Evolutionary conservation across 2,888 invertebrate species (phyloP), one percentile per base, ranked within the genome.

Genomic region (Lypha dubia): DNA sequence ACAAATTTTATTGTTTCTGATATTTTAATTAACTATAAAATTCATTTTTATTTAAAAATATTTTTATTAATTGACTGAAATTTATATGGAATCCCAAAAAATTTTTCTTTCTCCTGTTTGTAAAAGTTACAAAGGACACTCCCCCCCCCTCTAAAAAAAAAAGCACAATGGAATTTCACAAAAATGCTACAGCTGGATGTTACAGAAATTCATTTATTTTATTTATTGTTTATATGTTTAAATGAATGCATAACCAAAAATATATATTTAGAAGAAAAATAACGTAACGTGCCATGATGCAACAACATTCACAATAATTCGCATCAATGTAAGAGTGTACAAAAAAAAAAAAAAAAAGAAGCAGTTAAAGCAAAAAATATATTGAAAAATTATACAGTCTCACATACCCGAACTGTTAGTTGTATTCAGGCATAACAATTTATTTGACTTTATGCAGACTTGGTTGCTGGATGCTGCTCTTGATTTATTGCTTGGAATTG

Each of bases 401-500:
- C 38, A 56, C 51, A 49, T 53, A 11, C 67, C 11, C 20, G 35
- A 35, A 70, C 68, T 67, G 46, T 35, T 62, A 62, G 17, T 65
- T 53, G 24, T 7, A 80, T 8, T 62, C 11, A 46, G 28, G 62
- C 53, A 35, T 68, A 38, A 49, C 49, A 38, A 60, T 15, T 15
- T 7, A 17, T n/a, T 32, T 11, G 9, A 6, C 41, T 28, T 38
- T 62, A 71, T 77, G 60, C 71, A 46, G 49, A 62, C 75, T 9
- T 32, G 24, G 20, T 38, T 44, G 74, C 35, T n/a, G n/a, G n/a
- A n/a, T 79, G 79, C 71, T 63, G 38, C 38, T 56, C 70, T 74
- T 28, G 84, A 84, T 84, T 84, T 84, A 84, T 84, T 81, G 68
- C 68, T 51, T 51, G 77, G 81, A 84, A 81, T 84, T 84, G 84